Base-by-base conservation (phyloP, 2,797 vertebrate genomes). In the Smutsia gigantea region DNA sequence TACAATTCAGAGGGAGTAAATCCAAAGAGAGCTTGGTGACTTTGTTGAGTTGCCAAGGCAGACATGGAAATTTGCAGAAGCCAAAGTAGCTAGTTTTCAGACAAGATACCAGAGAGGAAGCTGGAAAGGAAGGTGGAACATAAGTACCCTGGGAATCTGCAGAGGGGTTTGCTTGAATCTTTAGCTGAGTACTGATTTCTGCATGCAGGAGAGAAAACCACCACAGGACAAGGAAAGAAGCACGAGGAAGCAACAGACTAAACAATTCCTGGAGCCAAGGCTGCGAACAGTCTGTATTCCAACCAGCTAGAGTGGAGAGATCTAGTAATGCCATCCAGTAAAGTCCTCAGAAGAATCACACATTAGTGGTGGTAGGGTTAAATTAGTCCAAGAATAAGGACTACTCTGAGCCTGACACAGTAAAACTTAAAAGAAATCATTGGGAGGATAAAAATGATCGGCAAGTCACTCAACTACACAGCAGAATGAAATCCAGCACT, bases 351-450 rank as follows among this genome's bases (percentile, higher is more conserved):
- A 78, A 83, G 23, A 79, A 74, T 75, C 13, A 51, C 18, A 88
- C 29, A 84, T 90, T 27, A 90, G 87, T n/a, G 75, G 7, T 12
- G 51, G 18, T 31, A 66, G 13, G 19, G 42, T 85, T 90, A 75
- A 72, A 87, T 87, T 61, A 49, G 19, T 74, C 17, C 57, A 82
- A 92, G 61, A 90, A 87, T 59, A 84, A 85, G 94, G 57, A 59
- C 19, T n/a, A 89, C 19, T 77, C 59, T 91, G 69, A 72, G 39
- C 2, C 21, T 37, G 39, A 93, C 51, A 87, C 2, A 84, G 15
- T 2, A 92, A 92, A 94, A 95, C 13, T 61, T 93, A 55, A 94
- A 87, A 75, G 37, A 21, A 71, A 64, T 34, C 46, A 12, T 39
- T 85, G 53, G 79, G 78, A 96, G 29, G 17, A 53, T 92, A 34